Evolutionary conservation across 2,113 vertebrate species (phyloP).

Genomic region (Osmerus mordax): DNA sequence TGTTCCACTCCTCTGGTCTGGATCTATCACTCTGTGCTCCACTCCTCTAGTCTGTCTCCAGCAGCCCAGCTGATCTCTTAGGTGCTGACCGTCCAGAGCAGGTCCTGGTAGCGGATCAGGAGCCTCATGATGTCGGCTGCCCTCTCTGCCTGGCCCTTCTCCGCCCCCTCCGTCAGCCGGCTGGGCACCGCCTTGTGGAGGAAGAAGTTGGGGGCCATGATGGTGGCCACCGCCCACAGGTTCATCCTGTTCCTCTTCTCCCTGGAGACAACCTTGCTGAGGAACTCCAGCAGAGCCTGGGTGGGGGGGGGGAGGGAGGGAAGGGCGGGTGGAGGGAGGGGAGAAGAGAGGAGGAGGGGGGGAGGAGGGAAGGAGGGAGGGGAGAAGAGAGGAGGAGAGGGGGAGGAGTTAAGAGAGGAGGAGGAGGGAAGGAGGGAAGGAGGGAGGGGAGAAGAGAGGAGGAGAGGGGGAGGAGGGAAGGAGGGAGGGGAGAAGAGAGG

Average conservation of each 20-base stretch:
- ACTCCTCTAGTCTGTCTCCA: no score
- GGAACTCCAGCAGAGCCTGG: constrained; percentile 85
- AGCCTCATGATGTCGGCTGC: constrained; percentile 81
- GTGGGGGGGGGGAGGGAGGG: not conserved
- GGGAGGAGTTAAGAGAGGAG: no score
- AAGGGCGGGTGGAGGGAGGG: not conserved
- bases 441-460: no score
- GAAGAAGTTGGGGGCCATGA: constrained; percentile 91
- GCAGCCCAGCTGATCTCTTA: no score
- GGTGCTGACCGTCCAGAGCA: constrained; percentile 82
- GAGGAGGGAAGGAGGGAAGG: not conserved
- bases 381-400: not conserved
- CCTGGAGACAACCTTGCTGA: constrained; percentile 80
- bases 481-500: not conserved
- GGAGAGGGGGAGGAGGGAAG: no score
- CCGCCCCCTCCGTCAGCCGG: constrained; percentile 77
- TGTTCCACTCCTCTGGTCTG: no score
- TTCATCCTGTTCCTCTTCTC: constrained; percentile 89
- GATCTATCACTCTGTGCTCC: no score
- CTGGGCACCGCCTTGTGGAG: constrained; percentile 80
- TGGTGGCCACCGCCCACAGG: constrained; percentile 88
- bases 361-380: not conserved
- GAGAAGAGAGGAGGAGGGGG: not conserved
- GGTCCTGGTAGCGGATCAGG: constrained; percentile 86
- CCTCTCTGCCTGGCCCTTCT: constrained; percentile 83